Percentiles rank a stretch among this genome's conserved stretches.
phyloP scores from a whole-genome alignment of 2,797 vertebrate species.

The Ficedula albicollis region DNA sequence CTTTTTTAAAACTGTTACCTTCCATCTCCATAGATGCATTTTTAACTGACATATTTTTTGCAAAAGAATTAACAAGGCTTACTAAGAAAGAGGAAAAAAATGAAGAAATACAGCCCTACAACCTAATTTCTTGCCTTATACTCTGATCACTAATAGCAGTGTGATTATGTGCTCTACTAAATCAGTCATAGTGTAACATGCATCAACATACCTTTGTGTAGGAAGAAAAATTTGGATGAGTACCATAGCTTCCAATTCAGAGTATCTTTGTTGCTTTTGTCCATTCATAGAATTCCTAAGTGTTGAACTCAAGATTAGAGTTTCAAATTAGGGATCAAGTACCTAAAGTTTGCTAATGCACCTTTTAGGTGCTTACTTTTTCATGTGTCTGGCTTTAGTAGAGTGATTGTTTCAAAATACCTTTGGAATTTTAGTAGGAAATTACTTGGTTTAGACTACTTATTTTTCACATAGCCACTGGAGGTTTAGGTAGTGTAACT shows the following conservation, averaged over 20 bases:
- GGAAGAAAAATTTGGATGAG: not conserved
- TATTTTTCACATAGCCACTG: not conserved
- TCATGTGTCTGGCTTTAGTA: not conserved
- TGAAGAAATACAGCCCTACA: not conserved
- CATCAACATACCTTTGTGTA: not conserved
- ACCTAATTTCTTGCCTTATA: not conserved
- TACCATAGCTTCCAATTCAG: fast-evolving
- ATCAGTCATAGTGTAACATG: not conserved
- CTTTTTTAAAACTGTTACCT: not conserved
- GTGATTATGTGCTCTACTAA: not conserved
- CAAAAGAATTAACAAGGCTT: not conserved
- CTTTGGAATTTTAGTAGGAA: not conserved
- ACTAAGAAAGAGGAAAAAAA: not conserved
- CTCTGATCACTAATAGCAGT: not conserved
- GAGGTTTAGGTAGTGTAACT: not conserved
- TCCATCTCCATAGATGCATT: not conserved
- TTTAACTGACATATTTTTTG: not conserved
- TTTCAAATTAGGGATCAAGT: not conserved
- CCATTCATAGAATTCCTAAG: not conserved
- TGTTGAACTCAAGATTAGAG: not conserved
- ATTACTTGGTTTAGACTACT: not conserved
- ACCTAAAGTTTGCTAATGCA: not conserved
- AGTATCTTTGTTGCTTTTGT: not conserved
- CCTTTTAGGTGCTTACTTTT: not conserved
- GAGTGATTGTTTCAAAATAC: not conserved